A percentile compares a stretch with the other conserved stretches of the same genome.
Evolutionary conservation across 2,888 invertebrate genomes (phyloP).

Genomic region (Sinelater perroti): DNA sequence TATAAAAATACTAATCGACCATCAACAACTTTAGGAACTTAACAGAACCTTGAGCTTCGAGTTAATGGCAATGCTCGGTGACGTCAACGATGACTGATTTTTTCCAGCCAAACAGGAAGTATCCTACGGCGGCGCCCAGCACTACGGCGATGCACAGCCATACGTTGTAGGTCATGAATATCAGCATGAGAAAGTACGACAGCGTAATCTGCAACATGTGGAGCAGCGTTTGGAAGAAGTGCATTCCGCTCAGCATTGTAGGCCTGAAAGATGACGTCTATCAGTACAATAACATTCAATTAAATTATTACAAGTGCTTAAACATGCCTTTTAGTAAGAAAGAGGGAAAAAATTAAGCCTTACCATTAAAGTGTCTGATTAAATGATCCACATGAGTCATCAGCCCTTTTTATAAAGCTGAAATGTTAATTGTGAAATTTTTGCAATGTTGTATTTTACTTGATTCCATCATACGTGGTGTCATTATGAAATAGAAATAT

Average conservation of each 20-base stretch:
- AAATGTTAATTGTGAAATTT: too few species aligned
- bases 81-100: constrained; percentile 93
- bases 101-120: constrained; percentile 96
- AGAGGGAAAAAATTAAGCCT: too few species aligned
- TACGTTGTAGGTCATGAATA: constrained; percentile 97
- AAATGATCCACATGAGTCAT: too few species aligned
- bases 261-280: constrained; percentile 73
- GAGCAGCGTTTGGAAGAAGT: constrained; percentile 85
- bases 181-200: constrained; percentile 93
- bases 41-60: not conserved
- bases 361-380: too few species aligned
- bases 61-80: constrained; percentile 89
- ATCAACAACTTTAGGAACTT: not conserved
- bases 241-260: constrained; percentile 83
- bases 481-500: too few species aligned
- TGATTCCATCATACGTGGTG: too few species aligned
- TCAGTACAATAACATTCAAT: too few species aligned
- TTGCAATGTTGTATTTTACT: too few species aligned
- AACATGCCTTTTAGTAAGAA: too few species aligned
- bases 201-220: constrained; percentile 90
- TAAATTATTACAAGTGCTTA: too few species aligned
- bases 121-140: constrained; percentile 88
- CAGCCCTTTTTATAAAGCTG: too few species aligned
- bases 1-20: not conserved
- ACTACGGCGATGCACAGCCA: constrained; percentile 93